phyloP scores from a whole-genome alignment of 1,140 invertebrate genomes.

The Drosophila takahashii region DNA sequence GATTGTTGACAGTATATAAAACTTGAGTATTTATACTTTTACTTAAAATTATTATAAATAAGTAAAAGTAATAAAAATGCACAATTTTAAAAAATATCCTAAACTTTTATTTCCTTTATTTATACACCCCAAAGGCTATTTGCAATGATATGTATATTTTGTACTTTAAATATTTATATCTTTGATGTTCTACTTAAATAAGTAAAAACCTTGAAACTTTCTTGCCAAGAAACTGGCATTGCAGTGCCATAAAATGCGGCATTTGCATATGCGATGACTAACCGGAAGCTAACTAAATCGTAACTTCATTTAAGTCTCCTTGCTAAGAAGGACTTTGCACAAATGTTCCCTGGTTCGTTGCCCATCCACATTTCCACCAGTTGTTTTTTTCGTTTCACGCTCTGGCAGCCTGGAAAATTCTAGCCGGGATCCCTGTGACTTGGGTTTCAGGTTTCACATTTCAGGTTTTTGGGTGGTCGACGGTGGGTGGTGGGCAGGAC shows the following conservation, averaged over 20 bases:
- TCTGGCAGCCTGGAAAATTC: not conserved
- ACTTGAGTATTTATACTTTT: not conserved
- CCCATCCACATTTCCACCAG: conserved; percentile 23
- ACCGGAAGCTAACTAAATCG: conserved; percentile 24
- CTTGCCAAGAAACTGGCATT: not conserved
- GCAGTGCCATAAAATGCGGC: not conserved
- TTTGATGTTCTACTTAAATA: not conserved
- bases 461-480: conserved; percentile 2
- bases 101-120: no score
- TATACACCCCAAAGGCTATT: no score
- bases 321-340: conserved; percentile 8
- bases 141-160: no score
- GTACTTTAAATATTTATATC: no score
- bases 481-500: not conserved
- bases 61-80: no score
- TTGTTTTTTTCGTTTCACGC: conserved; percentile 8
- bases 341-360: conserved; percentile 19
- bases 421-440: conserved; percentile 11
- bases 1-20: not conserved
- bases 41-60: no score
- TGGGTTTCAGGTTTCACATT: not conserved
- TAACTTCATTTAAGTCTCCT: conserved; percentile 28
- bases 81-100: no score
- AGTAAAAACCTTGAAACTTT: not conserved
- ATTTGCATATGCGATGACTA: conserved; percentile 24